Percentiles rank a stretch among this genome's conserved stretches.
Conservation (phyloP, 1,140 invertebrate genomes). For the Elymnias hypermnestra region DNA sequence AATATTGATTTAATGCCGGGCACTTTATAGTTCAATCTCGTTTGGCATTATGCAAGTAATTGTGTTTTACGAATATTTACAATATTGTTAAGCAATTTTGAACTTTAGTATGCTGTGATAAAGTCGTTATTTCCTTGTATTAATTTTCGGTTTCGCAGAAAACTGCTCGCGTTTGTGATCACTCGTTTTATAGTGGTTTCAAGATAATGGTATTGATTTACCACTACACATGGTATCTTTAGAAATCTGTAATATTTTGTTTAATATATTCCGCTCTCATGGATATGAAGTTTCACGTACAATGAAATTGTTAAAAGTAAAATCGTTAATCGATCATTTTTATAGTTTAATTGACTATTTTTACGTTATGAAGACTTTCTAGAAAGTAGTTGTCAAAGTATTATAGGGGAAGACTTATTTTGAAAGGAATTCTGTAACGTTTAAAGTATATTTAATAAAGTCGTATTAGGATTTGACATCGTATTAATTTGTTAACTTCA, state of each 20-base stretch:
- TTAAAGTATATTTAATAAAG: no score
- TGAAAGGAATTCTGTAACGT: no score
- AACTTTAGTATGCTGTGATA: no score
- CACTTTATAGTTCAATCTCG: conserved; percentile 37
- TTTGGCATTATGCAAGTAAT: conserved; percentile 36
- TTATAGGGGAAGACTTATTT: no score
- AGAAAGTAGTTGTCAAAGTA: no score
- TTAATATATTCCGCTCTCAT: conserved; percentile 29
- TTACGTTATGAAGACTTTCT: no score
- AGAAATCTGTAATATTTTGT: conserved; percentile 42
- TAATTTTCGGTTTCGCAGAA: conserved; percentile 43
- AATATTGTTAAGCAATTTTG: conserved; percentile 1
- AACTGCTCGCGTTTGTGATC: conserved; percentile 38
- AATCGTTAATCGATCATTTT: no score
- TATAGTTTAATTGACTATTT: no score
- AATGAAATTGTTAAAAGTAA: no score
- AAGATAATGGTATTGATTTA: conserved; percentile 71
- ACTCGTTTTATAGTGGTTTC: conserved; percentile 70
- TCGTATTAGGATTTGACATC: no score
- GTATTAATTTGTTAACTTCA: no score
- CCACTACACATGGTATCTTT: conserved; percentile 48
- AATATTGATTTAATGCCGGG: conserved; percentile 36
- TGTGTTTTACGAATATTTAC: conserved; percentile 21
- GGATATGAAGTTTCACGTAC: conserved; percentile 31
- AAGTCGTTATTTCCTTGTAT: conserved; percentile 9